phyloP scores from a whole-genome alignment of 2,888 invertebrate species.

The Linnaemya vulpina region DNA sequence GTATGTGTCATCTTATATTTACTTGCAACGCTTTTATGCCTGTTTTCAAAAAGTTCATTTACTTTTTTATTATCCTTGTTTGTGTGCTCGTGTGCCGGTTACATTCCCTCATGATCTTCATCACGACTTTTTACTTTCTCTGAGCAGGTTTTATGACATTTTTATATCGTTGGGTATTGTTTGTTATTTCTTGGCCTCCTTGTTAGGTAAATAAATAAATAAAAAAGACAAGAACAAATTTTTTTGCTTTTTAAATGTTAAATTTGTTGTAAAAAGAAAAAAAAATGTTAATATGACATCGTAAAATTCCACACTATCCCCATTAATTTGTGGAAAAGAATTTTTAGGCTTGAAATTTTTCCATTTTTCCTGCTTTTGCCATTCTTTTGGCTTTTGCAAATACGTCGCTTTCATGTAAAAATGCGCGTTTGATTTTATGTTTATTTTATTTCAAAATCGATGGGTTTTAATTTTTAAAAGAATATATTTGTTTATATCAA shows the following conservation, averaged over 20 bases:
- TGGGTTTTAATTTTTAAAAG: slow-evolving; percentile 21
- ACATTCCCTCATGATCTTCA: neutral
- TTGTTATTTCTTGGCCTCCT: neutral
- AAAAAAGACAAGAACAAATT: slow-evolving; percentile 8
- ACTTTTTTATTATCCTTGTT: slow-evolving; percentile 50
- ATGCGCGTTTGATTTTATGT: neutral
- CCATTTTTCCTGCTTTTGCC: neutral
- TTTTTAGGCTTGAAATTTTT: neutral
- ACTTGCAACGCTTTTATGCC: slow-evolving; percentile 31
- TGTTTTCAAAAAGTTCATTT: slow-evolving; percentile 43
- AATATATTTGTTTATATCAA: neutral
- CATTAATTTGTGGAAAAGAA: slow-evolving; percentile 44
- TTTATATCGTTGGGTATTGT: slow-evolving; percentile 15
- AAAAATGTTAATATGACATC: slow-evolving; percentile 23
- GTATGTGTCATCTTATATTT: slow-evolving; percentile 34
- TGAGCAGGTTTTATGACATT: slow-evolving; percentile 42
- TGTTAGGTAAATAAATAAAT: slow-evolving; percentile 24
- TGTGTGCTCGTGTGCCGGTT: neutral
- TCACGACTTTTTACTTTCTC: slow-evolving; percentile 3
- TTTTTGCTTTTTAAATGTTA: slow-evolving; percentile 15
- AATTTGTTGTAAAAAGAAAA: slow-evolving; percentile 17
- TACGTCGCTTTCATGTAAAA: neutral
- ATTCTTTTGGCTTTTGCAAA: neutral
- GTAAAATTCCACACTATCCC: slow-evolving; percentile 29
- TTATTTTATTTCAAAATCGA: slow-evolving; percentile 35